These are phyloP conservation scores for Percopsis transmontana DNA, from an alignment of 2,113 vertebrate genomes.

Conservation along the genomic window DNA sequence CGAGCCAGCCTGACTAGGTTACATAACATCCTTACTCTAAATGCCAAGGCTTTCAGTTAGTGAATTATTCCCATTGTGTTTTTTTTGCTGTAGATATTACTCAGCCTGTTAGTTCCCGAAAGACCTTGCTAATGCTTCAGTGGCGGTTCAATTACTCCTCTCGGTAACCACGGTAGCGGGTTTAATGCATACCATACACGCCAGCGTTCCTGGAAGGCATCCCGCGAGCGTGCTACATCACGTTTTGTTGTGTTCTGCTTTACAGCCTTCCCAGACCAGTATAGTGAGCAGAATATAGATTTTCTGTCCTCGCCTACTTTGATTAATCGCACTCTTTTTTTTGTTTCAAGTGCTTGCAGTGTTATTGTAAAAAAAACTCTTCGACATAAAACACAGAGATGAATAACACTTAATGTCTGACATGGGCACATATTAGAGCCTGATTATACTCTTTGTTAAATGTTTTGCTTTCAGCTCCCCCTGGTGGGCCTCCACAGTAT, in stretches of 20 bases:
- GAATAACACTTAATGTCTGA: not conserved
- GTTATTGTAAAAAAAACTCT: constrained; percentile 13
- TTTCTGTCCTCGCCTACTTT: constrained; percentile 42
- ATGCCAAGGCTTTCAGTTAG: constrained; percentile 56
- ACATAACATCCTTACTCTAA: constrained; percentile 58
- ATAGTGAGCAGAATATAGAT: constrained; percentile 56
- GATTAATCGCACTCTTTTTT: constrained; percentile 46
- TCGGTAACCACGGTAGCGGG: not conserved
- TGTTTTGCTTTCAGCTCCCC: constrained; percentile 66
- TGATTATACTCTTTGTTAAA: not conserved
- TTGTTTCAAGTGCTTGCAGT: constrained; percentile 26
- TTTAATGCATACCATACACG: constrained; percentile 10
- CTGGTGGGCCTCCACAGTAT: constrained; percentile 78
- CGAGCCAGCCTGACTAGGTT: constrained; percentile 43
- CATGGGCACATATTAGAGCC: not conserved
- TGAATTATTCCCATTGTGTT: constrained; percentile 64
- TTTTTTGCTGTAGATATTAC: constrained; percentile 18
- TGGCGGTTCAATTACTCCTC: not conserved
- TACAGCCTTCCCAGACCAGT: constrained; percentile 8
- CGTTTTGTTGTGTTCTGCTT: constrained; percentile 33
- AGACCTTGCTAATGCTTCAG: constrained; percentile 9
- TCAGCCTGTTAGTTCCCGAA: constrained; percentile 14
- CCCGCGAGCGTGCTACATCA: constrained; percentile 9
- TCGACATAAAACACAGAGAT: not conserved
- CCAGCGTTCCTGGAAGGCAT: constrained; percentile 18